phyloP scores from a whole-genome alignment of 2,797 vertebrate genomes.

The Rhabdophis nuchalis region DNA sequence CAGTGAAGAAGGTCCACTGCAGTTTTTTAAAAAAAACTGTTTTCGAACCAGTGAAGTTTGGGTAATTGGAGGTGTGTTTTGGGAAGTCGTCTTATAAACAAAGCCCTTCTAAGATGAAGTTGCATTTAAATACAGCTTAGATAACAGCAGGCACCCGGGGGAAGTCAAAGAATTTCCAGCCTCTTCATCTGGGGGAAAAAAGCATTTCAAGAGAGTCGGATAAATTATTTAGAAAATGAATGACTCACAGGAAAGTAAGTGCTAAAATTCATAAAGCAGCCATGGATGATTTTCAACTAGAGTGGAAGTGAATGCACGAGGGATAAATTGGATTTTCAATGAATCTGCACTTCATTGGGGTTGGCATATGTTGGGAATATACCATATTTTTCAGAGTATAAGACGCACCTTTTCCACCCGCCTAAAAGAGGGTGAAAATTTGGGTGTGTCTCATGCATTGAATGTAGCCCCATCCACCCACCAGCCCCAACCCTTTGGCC shows the following conservation, averaged over 20 bases:
- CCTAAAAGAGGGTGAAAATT: too few relatives aligned
- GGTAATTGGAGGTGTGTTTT: neutral
- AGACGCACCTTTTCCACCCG: too few relatives aligned
- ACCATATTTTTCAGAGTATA: too few relatives aligned
- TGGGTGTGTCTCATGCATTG: too few relatives aligned
- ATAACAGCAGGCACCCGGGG: neutral
- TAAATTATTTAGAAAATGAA: neutral
- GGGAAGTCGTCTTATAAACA: neutral
- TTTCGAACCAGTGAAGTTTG: neutral
- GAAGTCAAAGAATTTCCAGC: neutral
- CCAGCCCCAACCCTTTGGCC: too few relatives aligned
- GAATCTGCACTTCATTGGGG: neutral
- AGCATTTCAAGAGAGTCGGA: neutral
- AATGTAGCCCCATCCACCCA: too few relatives aligned
- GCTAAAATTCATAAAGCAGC: neutral
- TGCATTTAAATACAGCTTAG: neutral
- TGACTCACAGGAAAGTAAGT: neutral
- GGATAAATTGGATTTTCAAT: neutral
- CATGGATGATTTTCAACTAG: neutral
- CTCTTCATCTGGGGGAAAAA: neutral
- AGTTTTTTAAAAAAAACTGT: too few relatives aligned
- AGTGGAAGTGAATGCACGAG: neutral
- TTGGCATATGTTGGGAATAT: neutral
- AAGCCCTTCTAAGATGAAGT: neutral
- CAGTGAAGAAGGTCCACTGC: neutral